A percentile compares a stretch with the other conserved stretches of the same genome.
Conservation (phyloP, 2,113 vertebrate genomes). For the Gavia stellata region DNA sequence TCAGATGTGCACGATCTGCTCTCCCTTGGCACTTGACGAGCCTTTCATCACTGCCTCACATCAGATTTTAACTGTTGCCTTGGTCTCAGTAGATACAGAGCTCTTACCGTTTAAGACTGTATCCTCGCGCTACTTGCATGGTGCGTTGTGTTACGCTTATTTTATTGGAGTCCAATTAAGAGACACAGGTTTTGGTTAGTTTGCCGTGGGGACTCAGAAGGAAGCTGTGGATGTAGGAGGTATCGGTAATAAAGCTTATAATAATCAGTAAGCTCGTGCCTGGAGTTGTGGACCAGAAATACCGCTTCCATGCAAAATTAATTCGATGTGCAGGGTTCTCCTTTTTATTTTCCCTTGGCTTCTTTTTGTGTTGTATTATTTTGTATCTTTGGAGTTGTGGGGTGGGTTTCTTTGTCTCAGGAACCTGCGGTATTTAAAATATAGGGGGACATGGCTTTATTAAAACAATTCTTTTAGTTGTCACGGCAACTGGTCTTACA, state of each 20-base stretch:
- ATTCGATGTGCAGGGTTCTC: background rate
- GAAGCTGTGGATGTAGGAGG: background rate
- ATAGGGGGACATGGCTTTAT: background rate
- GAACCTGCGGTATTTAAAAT: background rate
- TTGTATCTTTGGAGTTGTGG: background rate
- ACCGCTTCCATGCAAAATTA: background rate
- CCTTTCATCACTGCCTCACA: background rate
- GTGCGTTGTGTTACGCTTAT: background rate
- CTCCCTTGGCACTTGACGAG: background rate
- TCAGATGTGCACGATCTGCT: background rate
- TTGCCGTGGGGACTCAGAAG: background rate
- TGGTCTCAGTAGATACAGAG: background rate
- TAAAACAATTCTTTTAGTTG: slow-evolving; percentile 26
- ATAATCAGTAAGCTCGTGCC: background rate
- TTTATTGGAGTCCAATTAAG: background rate
- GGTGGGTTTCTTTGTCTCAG: background rate
- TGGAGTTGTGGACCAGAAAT: background rate
- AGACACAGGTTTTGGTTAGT: background rate
- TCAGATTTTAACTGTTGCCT: background rate
- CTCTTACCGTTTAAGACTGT: background rate
- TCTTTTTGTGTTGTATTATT: background rate
- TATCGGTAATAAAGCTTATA: background rate
- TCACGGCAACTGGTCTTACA: background rate
- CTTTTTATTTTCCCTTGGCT: background rate
- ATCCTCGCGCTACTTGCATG: background rate